Base-by-base conservation (phyloP, 2,113 vertebrate species). In the Myrmophylax atrothorax region DNA sequence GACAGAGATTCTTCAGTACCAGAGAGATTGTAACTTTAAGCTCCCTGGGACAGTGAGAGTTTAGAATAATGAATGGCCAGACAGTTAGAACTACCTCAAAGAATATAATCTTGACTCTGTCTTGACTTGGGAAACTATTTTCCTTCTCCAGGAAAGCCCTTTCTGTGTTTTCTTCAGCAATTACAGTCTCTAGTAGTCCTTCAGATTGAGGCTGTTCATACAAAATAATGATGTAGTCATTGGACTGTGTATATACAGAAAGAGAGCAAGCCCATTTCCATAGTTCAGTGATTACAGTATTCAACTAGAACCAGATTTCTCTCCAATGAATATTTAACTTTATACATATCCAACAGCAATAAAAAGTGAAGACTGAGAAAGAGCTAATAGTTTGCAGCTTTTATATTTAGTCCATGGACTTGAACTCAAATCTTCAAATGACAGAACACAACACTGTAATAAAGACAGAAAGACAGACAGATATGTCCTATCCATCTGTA, bases 1-100 rank as follows among this genome's bases (percentile, higher is more conserved):
- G 92, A 59, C 68, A 96, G 52, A 92, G 38, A 60, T 69, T 55
- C 70, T 95, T 67, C 68, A 84, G 38, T 35, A 80, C 63, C 55
- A 59, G 38, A 62, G 67, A 88, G 85, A 88, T 9, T 0, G 7
- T 26, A 90, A 50, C 35, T 47, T 46, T 50, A 94, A 94, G 37
- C 38, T 83, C 72, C 75, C 25, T 4, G 4, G 44, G 56, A 84
- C 26, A 42, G 20, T 23, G 63, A 23, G 10, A 79, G 6, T 55
- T 80, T 67, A 56, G 19, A 84, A 67, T 56, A 94, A 95, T 18
- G 46, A 88, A 84, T 20, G 33, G 29, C 7, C 38, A 52, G 81
- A 60, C 29, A 77, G 42, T 33, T 35, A 88, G 25, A 88, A 33
- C 38, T 86, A 18, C 37, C 31, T 69, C 50, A 74, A 83, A 69